These are phyloP conservation scores for Drosophila nr. medialis DNA, from an alignment of 2,888 invertebrate genomes.

Conservation along the genomic window DNA sequence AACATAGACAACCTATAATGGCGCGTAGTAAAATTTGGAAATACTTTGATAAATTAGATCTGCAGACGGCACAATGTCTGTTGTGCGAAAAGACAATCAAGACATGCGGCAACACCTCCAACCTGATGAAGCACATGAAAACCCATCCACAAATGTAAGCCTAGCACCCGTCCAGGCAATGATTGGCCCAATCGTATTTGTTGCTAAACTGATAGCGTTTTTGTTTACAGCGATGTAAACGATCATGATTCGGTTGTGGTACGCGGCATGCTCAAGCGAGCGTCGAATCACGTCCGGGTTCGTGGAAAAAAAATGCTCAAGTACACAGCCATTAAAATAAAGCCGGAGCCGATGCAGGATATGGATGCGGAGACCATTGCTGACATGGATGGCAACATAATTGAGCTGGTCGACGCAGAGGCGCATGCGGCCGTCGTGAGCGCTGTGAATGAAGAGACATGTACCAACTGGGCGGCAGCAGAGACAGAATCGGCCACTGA, in stretches of 20 bases:
- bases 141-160: slow-evolving; percentile 63
- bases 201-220: slow-evolving; percentile 4
- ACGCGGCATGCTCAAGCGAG: slow-evolving; percentile 57
- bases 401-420: slow-evolving; percentile 50
- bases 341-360: slow-evolving; percentile 11
- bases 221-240: slow-evolving; percentile 57
- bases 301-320: slow-evolving; percentile 33
- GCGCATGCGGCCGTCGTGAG: slow-evolving; percentile 32
- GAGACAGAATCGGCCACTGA: slow-evolving; percentile 45
- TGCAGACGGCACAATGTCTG: slow-evolving; percentile 57
- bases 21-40: slow-evolving; percentile 69
- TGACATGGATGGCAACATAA: slow-evolving; percentile 36
- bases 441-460: slow-evolving; percentile 48
- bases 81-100: slow-evolving; percentile 63
- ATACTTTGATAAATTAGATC: slow-evolving; percentile 56
- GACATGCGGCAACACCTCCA: slow-evolving; percentile 63
- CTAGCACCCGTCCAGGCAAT: not conserved
- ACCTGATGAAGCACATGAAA: slow-evolving; percentile 63
- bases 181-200: not conserved
- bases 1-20: slow-evolving; percentile 49
- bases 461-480: slow-evolving; percentile 31
- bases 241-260: slow-evolving; percentile 52
- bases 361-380: not conserved
- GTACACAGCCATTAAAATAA: slow-evolving; percentile 30
- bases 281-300: slow-evolving; percentile 6